Base-by-base conservation (phyloP, 37 sponge, comb jelly and placozoan genomes). In the Bolinopsis microptera region DNA sequence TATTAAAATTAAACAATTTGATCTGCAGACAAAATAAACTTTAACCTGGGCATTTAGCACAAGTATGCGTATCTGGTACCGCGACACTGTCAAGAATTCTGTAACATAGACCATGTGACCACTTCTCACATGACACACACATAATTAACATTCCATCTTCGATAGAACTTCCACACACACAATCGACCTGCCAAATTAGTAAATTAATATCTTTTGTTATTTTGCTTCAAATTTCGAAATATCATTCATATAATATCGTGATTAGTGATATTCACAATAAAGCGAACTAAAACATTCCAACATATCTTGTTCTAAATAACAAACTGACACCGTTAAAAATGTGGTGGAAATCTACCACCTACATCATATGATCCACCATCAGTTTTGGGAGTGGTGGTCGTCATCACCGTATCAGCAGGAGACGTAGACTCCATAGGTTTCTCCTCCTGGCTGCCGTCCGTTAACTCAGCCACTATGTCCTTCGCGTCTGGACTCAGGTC, bases 81-180 rank as follows among this genome's bases (percentile, higher is more conserved):
- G n/a, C 40, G 0, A 39, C 31, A 40, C n/a, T 33, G n/a, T 86
- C 26, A 27, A 86, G 24, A 1, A 86, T 86, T 38, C 90, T 86
- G 61, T 86, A 86, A 30, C 90, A 86, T 16, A 86, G 61, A 27
- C 36, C 90, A 26, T 86, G 90, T 2, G 90, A 86, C 90, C 90
- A 86, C 61, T 86, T 86, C 61, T 86, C 90, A 26, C 90, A 86
- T 2, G 61, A 24, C 2, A 41, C 61, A 41, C 90, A 86, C 61
- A 86, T 41, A 25, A 86, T 39, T 48, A 86, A 86, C 90, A 86
- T 86, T 1, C 90, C 90, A 86, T 86, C 90, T 38, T 86, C 90
- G 13, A 86, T 41, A 41, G 61, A 41, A 40, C 90, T 86, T 2
- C 90, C 90, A 86, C 90, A 86, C 32, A 86, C 61, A 86, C 90